phyloP scores from a whole-genome alignment of 2,797 vertebrate species.

The Macropus fuliginosus region DNA sequence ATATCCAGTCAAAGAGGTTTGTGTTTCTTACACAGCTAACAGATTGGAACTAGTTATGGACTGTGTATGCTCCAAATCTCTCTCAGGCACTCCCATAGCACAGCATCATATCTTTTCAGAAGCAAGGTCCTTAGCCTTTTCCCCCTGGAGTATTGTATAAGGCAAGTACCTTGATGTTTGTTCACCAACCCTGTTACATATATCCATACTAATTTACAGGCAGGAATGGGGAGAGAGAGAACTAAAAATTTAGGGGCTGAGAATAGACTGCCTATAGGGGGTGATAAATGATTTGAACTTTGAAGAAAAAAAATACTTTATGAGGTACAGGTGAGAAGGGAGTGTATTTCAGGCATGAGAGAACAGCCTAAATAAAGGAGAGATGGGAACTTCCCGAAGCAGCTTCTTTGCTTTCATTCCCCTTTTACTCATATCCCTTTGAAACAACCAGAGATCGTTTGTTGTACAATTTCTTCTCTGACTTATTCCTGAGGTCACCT shows the following conservation, averaged over 20 bases:
- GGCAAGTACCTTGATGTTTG: background rate
- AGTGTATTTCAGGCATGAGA: background rate
- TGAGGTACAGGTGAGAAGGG: background rate
- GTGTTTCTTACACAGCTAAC: too few relatives aligned
- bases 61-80: too few relatives aligned
- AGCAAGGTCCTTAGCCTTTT: too few relatives aligned
- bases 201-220: background rate
- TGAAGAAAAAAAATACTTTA: background rate
- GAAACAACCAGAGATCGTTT: background rate
- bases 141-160: too few relatives aligned
- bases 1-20: background rate
- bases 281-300: background rate
- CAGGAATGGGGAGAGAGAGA: background rate
- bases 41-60: too few relatives aligned
- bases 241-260: background rate
- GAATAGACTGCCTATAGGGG: background rate
- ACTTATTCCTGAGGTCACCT: background rate
- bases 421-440: background rate
- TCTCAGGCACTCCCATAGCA: too few relatives aligned
- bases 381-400: background rate
- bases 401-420: background rate
- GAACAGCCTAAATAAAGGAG: background rate
- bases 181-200: background rate
- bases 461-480: background rate
- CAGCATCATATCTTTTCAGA: too few relatives aligned